These are phyloP conservation scores for Drosophila maculinotata DNA, from an alignment of 2,888 invertebrate genomes.

Conservation along the genomic window DNA sequence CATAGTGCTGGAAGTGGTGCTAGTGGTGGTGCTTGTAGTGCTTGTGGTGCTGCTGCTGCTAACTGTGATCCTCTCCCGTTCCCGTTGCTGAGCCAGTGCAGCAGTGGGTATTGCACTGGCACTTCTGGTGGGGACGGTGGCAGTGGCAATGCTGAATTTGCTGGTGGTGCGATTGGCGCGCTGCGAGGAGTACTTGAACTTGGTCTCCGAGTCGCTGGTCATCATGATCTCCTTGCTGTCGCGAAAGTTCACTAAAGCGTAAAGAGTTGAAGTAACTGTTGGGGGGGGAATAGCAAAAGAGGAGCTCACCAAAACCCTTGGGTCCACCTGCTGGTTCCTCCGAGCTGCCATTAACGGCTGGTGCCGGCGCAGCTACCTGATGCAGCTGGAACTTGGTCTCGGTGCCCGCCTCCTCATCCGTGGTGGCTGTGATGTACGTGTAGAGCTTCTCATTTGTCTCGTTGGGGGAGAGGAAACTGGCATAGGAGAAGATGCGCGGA, in stretches of 20 bases:
- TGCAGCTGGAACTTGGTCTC: slow-evolving; percentile 72
- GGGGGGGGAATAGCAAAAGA: neutral
- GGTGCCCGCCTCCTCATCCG: slow-evolving; percentile 75
- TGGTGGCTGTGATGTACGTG: slow-evolving; percentile 77
- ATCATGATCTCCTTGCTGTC: slow-evolving; percentile 87
- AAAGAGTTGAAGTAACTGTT: slow-evolving; percentile 10
- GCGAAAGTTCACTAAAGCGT: slow-evolving; percentile 86
- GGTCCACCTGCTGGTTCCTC: slow-evolving; percentile 72
- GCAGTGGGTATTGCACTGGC: slow-evolving; percentile 71
- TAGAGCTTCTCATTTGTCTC: slow-evolving; percentile 77
- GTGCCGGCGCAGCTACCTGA: slow-evolving; percentile 58
- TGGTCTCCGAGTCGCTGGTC: slow-evolving; percentile 87
- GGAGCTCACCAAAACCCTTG: slow-evolving; percentile 74
- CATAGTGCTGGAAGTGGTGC: slow-evolving; percentile 21
- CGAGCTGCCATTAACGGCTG: slow-evolving; percentile 41
- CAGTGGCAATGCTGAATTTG: slow-evolving; percentile 57
- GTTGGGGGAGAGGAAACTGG: slow-evolving; percentile 82
- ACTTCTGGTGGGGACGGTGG: slow-evolving; percentile 68
- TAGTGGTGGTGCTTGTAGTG: slow-evolving; percentile 15
- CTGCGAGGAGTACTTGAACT: slow-evolving; percentile 83
- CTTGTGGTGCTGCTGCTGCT: slow-evolving; percentile 4
- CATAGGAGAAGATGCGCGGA: slow-evolving; percentile 82
- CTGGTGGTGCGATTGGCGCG: slow-evolving; percentile 71
- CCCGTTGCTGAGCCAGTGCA: slow-evolving; percentile 54
- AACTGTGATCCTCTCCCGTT: slow-evolving; percentile 46